These are phyloP conservation scores for Coronaproctus castanopsis DNA, from an alignment of 2,888 invertebrate genomes.

Conservation along the genomic window DNA sequence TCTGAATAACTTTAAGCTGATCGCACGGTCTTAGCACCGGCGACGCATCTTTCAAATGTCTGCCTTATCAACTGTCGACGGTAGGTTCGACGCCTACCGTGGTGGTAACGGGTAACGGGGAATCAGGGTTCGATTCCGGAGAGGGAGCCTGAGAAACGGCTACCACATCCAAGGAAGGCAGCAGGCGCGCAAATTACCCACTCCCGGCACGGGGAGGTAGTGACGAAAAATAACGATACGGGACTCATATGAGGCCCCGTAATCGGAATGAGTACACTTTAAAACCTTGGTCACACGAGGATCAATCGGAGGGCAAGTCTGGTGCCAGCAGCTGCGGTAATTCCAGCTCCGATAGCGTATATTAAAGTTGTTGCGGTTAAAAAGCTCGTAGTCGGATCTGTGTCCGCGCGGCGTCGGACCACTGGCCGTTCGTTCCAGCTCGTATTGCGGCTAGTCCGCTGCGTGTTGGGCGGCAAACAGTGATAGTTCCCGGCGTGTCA, in stretches of 20 bases:
- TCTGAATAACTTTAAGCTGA: slow-evolving; percentile 29
- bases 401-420: slow-evolving; percentile 30
- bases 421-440: slow-evolving; percentile 24
- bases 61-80: slow-evolving; percentile 47
- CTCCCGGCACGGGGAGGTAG: slow-evolving; percentile 38
- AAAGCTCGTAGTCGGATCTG: slow-evolving; percentile 37
- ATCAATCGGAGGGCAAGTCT: slow-evolving; percentile 45
- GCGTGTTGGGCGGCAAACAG: too few relatives aligned
- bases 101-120: slow-evolving; percentile 50
- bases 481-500: slow-evolving; percentile 14
- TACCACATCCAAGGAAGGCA: slow-evolving; percentile 51
- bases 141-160: slow-evolving; percentile 49
- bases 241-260: slow-evolving; percentile 35
- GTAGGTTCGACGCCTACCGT: slow-evolving; percentile 44
- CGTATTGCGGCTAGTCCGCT: slow-evolving; percentile 3
- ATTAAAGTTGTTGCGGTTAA: slow-evolving; percentile 50
- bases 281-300: slow-evolving; percentile 35
- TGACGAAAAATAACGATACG: slow-evolving; percentile 45
- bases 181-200: slow-evolving; percentile 47
- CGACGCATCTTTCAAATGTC: slow-evolving; percentile 42
- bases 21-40: slow-evolving; percentile 31
- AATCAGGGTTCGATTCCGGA: slow-evolving; percentile 54
- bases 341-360: slow-evolving; percentile 47
- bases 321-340: slow-evolving; percentile 52
- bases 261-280: slow-evolving; percentile 35